Evolutionary conservation across 2,797 vertebrate genomes (phyloP), one percentile per base, ranked within the genome.

Genomic region (Propithecus deckenii): DNA sequence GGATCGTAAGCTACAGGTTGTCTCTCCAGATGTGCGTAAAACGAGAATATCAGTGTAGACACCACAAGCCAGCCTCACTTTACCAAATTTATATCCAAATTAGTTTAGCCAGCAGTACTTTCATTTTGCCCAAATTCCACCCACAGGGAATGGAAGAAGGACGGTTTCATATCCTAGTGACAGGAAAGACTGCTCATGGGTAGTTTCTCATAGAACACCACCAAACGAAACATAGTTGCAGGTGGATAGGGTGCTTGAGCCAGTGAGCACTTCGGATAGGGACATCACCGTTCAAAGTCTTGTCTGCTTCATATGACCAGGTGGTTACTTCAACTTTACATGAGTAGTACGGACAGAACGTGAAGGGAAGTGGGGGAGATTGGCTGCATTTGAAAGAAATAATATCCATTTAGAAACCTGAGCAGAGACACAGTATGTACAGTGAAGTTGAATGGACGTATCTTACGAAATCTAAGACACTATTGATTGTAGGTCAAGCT

Each of bases 181-280:
- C 46, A 32, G 67, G 86, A 15, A 3, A 8, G 61, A 8, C 1
- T 4, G 28, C 85, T 25, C 3, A 4, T 48, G 3, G 1, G 7
- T 6, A 4, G 32, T 28, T 43, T 22, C 32, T 43, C 55, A 7
- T 12, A 50, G 71, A 63, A 5, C 2, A 6, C 43, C 23, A 5
- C 52, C n/a, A 4, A 18, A 7, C 61, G 18, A 23, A 5, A 41
- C 46, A 8, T 2, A 20, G 79, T 30, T 18, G 20, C 57, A 20
- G 87, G 76, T 25, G 2, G 69, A 32, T 28, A 0, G 9, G 23
- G 3, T 13, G 4, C 20, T 50, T 7, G 10, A 41, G 28, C 38
- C 25, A 13, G 6, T 4, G 23, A 0, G 1, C 30, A 0, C 65
- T 5, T 1, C 1, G 20, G 17, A 0, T 5, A 0, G 32, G 8